These are phyloP conservation scores for Dasypolia templi DNA, from an alignment of 2,888 invertebrate genomes.

Conservation along the genomic window DNA sequence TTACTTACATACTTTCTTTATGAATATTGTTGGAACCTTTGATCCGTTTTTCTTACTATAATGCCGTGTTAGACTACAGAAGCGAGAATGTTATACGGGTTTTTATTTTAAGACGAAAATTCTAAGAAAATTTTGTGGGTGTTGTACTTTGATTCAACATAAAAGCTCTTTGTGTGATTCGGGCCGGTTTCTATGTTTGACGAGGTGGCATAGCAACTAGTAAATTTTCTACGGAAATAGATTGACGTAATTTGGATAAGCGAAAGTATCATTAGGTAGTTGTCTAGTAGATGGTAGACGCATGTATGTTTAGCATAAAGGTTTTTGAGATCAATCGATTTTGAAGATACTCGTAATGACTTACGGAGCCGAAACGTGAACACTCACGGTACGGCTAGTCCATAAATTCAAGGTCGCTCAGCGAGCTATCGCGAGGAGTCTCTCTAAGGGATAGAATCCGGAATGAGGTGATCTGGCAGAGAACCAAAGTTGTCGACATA, in stretches of 20 bases:
- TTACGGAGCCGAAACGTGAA: no score
- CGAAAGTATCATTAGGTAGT: background rate
- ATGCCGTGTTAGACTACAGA: constrained; percentile 34
- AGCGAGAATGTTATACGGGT: constrained; percentile 27
- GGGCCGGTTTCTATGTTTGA: constrained; percentile 9
- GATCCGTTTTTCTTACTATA: constrained; percentile 41
- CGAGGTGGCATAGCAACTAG: constrained; percentile 10
- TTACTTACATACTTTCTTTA: constrained; percentile 52
- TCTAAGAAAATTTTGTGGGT: constrained; percentile 17
- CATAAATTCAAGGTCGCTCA: no score
- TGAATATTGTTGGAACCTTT: constrained; percentile 51
- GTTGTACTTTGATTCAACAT: constrained; percentile 4
- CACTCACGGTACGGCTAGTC: no score
- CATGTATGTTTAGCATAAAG: background rate
- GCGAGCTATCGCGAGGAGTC: no score
- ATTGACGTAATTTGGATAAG: background rate
- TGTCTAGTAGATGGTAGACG: background rate
- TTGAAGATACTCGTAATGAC: no score
- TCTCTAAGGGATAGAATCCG: no score
- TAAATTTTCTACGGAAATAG: background rate
- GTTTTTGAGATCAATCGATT: background rate
- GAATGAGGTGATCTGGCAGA: no score
- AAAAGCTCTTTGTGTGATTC: constrained; percentile 9
- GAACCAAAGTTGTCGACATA: no score
- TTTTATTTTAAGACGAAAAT: constrained; percentile 26